A percentile compares a stretch with the other conserved stretches of the same genome.
These are phyloP conservation scores for Drosophila fulvimacula DNA, from an alignment of 2,888 invertebrate genomes.

Conservation along the genomic window DNA sequence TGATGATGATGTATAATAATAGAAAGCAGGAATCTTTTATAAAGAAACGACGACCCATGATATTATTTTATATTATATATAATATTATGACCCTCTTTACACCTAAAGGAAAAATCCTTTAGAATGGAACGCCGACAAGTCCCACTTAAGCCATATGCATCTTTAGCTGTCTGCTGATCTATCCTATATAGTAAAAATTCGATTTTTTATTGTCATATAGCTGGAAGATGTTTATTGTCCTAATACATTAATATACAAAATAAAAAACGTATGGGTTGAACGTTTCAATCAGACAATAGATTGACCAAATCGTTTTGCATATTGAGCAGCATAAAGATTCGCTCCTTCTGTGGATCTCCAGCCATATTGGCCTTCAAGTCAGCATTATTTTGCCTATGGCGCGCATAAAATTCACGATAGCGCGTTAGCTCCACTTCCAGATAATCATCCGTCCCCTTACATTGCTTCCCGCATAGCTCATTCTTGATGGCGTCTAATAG, in stretches of 20 bases:
- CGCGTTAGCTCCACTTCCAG: conserved; percentile 74
- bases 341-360: conserved; percentile 39
- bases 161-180: background rate
- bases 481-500: conserved; percentile 56
- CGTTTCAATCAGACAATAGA: conserved; percentile 49
- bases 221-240: conserved; percentile 11
- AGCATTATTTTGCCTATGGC: conserved; percentile 31
- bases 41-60: no score
- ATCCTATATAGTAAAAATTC: background rate
- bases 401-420: conserved; percentile 64
- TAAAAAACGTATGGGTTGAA: background rate
- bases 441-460: conserved; percentile 50
- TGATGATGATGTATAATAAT: background rate
- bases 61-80: background rate
- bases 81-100: background rate
- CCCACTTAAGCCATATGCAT: no score
- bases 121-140: background rate
- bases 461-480: conserved; percentile 73
- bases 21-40: no score
- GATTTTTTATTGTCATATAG: background rate
- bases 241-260: background rate
- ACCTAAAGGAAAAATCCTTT: background rate
- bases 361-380: conserved; percentile 20
- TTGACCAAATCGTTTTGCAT: conserved; percentile 80
- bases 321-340: conserved; percentile 74